Percentiles rank a stretch among this genome's conserved stretches.
Conservation (phyloP, 1,140 invertebrate species). For the Cydia pomonella region DNA sequence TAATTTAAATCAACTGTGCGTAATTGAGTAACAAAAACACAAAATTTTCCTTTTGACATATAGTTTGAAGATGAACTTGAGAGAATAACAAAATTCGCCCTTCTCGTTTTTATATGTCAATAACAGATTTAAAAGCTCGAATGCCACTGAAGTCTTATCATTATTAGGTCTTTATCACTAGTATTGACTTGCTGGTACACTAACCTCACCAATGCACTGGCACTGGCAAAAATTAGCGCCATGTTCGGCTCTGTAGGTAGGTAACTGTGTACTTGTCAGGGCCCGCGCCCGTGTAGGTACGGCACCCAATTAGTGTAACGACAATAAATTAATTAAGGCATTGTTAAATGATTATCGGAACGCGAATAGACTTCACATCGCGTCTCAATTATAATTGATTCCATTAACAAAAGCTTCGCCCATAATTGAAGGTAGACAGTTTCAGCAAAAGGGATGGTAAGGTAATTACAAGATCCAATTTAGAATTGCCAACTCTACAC, state of each 20-base stretch:
- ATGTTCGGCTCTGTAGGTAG: neutral
- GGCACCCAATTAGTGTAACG: slow-evolving; percentile 36
- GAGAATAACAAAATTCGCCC: neutral
- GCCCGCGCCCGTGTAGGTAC: neutral
- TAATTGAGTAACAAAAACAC: too few relatives aligned
- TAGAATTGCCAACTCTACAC: slow-evolving; percentile 80
- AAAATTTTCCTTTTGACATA: too few relatives aligned
- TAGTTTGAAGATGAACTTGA: neutral
- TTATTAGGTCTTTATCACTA: too few relatives aligned
- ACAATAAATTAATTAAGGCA: slow-evolving; percentile 53
- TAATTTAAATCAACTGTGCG: too few relatives aligned
- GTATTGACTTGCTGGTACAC: too few relatives aligned
- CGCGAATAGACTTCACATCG: slow-evolving; percentile 63
- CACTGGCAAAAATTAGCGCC: slow-evolving; percentile 9
- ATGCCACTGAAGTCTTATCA: too few relatives aligned
- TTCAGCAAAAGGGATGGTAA: slow-evolving; percentile 75
- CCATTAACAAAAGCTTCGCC: slow-evolving; percentile 73
- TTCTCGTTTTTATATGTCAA: too few relatives aligned
- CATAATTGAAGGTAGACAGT: slow-evolving; percentile 79
- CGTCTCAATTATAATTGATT: slow-evolving; percentile 77
- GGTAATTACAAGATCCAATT: slow-evolving; percentile 81
- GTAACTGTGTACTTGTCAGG: neutral
- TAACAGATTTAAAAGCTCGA: too few relatives aligned
- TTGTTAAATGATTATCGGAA: slow-evolving; percentile 49
- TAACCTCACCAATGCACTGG: neutral